Percentiles rank a stretch among this genome's conserved stretches.
phyloP scores from a whole-genome alignment of 2,888 invertebrate genomes.

The Octonoba sinensis region DNA sequence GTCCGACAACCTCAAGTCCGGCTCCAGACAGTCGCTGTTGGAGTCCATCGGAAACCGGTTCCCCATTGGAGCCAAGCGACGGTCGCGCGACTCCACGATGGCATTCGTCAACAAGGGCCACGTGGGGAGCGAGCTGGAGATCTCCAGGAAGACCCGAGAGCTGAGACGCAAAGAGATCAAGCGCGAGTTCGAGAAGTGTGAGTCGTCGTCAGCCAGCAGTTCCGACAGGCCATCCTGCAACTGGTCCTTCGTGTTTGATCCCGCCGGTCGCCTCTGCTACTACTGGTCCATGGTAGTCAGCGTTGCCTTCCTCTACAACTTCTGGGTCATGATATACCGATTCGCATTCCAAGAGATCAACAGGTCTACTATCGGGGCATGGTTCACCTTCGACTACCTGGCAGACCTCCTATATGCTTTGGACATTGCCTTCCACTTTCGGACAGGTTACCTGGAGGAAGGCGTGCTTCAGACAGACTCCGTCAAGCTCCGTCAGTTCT shows the following conservation, averaged over 20 bases:
- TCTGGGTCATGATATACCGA: conserved; percentile 98
- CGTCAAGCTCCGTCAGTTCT: conserved; percentile 93
- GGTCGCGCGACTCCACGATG: conserved; percentile 78
- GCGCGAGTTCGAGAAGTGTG: conserved; percentile 70
- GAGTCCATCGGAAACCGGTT: conserved; percentile 84
- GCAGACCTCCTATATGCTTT: conserved; percentile 95
- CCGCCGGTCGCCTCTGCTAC: conserved; percentile 94
- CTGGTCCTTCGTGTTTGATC: conserved; percentile 98
- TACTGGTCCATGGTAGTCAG: conserved; percentile 98
- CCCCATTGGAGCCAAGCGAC: conserved; percentile 69
- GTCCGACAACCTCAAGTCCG: conserved; percentile 71
- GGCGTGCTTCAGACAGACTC: conserved; percentile 97
- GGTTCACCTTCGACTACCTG: conserved; percentile 97
- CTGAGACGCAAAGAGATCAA: conserved; percentile 72
- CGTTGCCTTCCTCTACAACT: conserved; percentile 94
- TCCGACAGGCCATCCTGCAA: conserved; percentile 75
- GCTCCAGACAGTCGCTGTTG: conserved; percentile 77
- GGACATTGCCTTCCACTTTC: conserved; percentile 97
- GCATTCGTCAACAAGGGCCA: conserved; percentile 78
- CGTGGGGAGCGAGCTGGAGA: conserved; percentile 82
- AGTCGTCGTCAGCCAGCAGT: conserved; percentile 69
- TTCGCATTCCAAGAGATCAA: conserved; percentile 98
- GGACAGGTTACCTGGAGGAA: conserved; percentile 97
- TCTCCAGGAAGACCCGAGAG: conserved; percentile 76
- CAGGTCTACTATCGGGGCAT: conserved; percentile 86